Conservation (phyloP, 2,113 vertebrate genomes). For the Butorides virescens region DNA sequence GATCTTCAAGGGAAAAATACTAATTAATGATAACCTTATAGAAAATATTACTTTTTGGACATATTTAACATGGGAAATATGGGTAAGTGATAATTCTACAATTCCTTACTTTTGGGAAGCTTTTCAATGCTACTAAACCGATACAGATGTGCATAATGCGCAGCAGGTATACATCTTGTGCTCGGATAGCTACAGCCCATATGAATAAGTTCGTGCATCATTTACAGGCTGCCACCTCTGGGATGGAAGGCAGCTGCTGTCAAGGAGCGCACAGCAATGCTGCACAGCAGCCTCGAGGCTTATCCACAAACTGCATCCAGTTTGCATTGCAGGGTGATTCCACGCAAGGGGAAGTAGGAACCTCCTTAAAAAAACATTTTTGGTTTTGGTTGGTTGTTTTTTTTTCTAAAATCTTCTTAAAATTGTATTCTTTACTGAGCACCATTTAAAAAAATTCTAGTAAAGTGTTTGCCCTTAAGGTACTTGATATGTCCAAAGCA, state of each 20-base stretch:
- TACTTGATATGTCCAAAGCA: not conserved
- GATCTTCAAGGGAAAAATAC: not conserved
- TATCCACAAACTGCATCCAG: not conserved
- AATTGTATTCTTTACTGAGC: not conserved
- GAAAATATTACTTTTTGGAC: not conserved
- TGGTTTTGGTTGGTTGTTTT: too few relatives aligned
- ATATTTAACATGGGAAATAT: not conserved
- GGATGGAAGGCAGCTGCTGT: constrained; percentile 9
- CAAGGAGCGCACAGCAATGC: not conserved
- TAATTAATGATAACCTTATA: constrained; percentile 10
- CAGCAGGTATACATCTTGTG: not conserved
- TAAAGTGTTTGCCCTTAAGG: not conserved
- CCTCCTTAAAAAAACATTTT: too few relatives aligned
- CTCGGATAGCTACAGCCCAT: not conserved
- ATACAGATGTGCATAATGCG: not conserved
- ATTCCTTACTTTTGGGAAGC: not conserved
- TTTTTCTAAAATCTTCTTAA: not conserved
- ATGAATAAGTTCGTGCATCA: constrained; percentile 43
- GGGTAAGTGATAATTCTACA: not conserved
- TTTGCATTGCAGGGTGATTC: not conserved
- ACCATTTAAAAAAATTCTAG: not conserved
- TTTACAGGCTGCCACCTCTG: not conserved
- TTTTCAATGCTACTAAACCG: not conserved
- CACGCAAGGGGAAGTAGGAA: not conserved
- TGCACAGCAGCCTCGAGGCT: not conserved